phyloP scores from a whole-genome alignment of 2,888 invertebrate genomes.

The Amorpha juglandis region DNA sequence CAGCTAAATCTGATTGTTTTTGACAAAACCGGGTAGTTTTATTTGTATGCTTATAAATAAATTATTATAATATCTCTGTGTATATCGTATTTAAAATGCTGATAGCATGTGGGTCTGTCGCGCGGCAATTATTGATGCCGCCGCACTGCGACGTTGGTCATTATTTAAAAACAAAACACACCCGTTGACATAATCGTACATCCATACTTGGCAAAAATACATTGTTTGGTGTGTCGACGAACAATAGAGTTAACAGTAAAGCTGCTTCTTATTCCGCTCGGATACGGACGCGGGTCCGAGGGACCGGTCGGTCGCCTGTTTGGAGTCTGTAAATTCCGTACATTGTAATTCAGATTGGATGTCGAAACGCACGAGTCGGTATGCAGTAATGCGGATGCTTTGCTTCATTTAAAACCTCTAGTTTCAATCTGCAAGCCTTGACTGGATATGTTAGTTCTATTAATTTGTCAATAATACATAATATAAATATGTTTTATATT shows the following conservation, averaged over 20 bases:
- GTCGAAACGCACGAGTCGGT: constrained; percentile 77
- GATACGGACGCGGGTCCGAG: constrained; percentile 66
- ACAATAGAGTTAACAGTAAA: constrained; percentile 82
- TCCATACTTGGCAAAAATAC: constrained; percentile 81
- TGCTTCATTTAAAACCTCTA: constrained; percentile 35
- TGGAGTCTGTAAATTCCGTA: constrained; percentile 71
- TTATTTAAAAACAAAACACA: constrained; percentile 80
- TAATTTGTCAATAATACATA: neutral
- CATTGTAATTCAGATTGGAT: constrained; percentile 81
- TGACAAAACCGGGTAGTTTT: neutral
- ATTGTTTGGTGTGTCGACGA: constrained; percentile 75
- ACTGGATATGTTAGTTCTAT: constrained; percentile 29
- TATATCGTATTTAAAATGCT: constrained; percentile 56
- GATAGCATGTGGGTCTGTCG: constrained; percentile 47
- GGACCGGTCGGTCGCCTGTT: constrained; percentile 50
- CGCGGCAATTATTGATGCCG: constrained; percentile 61
- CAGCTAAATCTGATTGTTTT: too few species aligned
- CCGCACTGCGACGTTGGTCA: constrained; percentile 52
- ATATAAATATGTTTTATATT: neutral
- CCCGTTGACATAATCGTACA: constrained; percentile 78
- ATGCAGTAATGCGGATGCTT: constrained; percentile 76
- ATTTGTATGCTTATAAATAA: constrained; percentile 15
- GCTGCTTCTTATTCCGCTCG: constrained; percentile 81
- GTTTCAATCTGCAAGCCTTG: constrained; percentile 46
- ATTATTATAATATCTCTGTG: constrained; percentile 3